These are phyloP conservation scores for Bos taurus DNA, from an alignment of 2,113 vertebrate genomes.

Conservation along the genomic window DNA sequence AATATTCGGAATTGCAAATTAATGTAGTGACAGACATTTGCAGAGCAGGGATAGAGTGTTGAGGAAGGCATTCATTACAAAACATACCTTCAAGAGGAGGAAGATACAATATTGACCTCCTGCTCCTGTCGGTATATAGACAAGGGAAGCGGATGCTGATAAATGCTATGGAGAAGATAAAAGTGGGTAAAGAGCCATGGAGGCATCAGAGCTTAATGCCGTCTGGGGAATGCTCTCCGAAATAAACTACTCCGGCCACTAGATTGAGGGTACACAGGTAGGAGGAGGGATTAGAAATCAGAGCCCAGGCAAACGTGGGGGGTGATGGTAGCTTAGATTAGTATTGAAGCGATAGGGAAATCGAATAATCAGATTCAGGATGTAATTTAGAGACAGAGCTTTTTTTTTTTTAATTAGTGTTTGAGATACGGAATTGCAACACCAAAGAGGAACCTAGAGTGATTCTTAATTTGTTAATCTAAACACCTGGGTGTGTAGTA, in stretches of 20 bases:
- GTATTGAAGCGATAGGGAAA: background rate
- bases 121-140: background rate
- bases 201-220: background rate
- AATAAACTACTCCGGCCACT: background rate
- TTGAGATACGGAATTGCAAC: background rate
- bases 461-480: background rate
- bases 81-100: background rate
- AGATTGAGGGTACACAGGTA: background rate
- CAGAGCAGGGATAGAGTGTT: background rate
- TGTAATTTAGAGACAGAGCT: background rate
- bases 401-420: background rate
- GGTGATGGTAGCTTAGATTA: background rate
- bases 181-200: fast-evolving
- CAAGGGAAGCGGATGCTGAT: background rate
- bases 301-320: too few species aligned
- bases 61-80: background rate
- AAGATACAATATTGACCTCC: background rate
- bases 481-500: background rate
- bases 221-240: background rate
- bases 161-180: background rate
- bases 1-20: background rate
- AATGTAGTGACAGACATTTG: background rate
- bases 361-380: background rate
- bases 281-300: background rate
- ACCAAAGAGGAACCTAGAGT: background rate